Evolutionary conservation across 2,113 vertebrate genomes (phyloP), one percentile per base, ranked within the genome.

Genomic region (Malurus elegans): DNA sequence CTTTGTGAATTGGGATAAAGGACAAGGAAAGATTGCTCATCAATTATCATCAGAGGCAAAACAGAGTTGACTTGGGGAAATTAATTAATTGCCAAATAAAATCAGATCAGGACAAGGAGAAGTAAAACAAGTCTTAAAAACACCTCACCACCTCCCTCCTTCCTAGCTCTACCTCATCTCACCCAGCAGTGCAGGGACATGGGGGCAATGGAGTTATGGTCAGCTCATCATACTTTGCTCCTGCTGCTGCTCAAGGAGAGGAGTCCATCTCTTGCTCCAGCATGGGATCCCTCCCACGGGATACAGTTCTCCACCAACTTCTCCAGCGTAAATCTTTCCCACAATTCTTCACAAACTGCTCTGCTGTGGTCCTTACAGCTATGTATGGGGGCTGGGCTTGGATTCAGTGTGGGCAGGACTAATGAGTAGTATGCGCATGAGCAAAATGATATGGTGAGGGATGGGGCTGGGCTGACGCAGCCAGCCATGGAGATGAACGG

Each of bases 161-260:
- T 50, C 28, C 11, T 23, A 19, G 40, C 8, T 38, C 8, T 60
- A 28, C 13, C 12, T n/a, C 12, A 21, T 66, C 23, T 8, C 12
- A 23, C 6, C 4, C 16, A 67, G 24, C 3, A 8, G 13, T 12
- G 3, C 16, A n/a, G 13, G 7, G 38, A 74, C 10, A 38, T 1
- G 0, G 10, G 14, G 4, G 16, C 1, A 67, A 17, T 53, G 18
- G 16, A 7, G 3, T n/a, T 53, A 21, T 19, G 10, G 8, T n/a
- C 13, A 31, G 3, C 40, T n/a, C 13, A 38, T n/a, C 17, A n/a
- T 28, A 58, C 0, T 0, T 38, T 31, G 6, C 8, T 73, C 17
- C 28, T 66, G 23, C 3, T 0, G 0, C 16, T 60, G 28, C 17
- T 47, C 16, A 24, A 24, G 19, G n/a, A 53, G 7, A 74, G 13